Evolutionary conservation across 2,888 invertebrate genomes (phyloP).

Genomic region (Achlya flavicornis): DNA sequence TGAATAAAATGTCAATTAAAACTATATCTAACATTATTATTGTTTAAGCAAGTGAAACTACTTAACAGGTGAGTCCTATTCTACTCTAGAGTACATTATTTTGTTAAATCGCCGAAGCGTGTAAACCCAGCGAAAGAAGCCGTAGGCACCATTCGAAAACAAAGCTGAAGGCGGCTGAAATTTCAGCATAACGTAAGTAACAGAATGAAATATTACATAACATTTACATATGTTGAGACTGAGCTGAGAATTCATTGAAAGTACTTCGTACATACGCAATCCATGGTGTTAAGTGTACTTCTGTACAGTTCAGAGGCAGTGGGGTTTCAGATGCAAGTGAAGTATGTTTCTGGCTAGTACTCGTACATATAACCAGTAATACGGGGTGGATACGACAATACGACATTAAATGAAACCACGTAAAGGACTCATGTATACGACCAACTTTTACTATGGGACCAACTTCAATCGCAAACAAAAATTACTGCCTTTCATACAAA

Average conservation of each 20-base stretch:
- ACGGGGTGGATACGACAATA: no score
- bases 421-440: no score
- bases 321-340: background rate
- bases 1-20: background rate
- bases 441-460: no score
- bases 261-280: background rate
- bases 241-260: background rate
- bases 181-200: background rate
- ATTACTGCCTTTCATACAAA: no score
- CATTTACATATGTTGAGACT: slow-evolving; percentile 2
- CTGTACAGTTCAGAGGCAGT: background rate
- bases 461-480: no score
- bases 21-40: background rate
- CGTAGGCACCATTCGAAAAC: slow-evolving; percentile 1
- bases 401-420: no score
- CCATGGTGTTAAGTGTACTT: background rate
- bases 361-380: no score
- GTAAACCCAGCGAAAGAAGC: background rate
- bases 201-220: slow-evolving; percentile 6
- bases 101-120: slow-evolving; percentile 4
- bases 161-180: background rate
- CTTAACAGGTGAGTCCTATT: background rate
- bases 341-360: no score
- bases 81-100: background rate
- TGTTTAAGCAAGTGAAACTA: background rate